Percentiles rank a stretch among this genome's conserved stretches.
These are phyloP conservation scores for Perca flavescens DNA, from an alignment of 2,113 vertebrate genomes.

Conservation along the genomic window DNA sequence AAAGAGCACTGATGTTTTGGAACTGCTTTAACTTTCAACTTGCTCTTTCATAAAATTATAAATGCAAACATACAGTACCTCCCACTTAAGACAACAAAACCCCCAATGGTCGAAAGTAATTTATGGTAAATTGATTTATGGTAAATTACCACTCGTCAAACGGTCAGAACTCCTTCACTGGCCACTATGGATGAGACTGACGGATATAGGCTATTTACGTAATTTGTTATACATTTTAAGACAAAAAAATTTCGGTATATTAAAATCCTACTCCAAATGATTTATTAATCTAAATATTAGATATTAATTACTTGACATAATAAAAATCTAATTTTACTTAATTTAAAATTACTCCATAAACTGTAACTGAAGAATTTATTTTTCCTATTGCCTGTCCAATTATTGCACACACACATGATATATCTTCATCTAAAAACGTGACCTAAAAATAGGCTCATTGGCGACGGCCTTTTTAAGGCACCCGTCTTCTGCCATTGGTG, in stretches of 20 bases:
- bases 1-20: neutral
- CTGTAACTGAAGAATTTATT: neutral
- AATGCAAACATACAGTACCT: neutral
- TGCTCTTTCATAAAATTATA: too few species aligned
- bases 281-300: neutral
- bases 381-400: neutral
- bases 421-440: constrained; percentile 18
- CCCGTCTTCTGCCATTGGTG: constrained; percentile 46
- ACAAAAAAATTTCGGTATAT: fast-evolving
- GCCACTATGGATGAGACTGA: neutral
- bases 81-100: neutral
- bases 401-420: constrained; percentile 16
- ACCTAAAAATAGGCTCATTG: constrained; percentile 81
- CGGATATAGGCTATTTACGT: neutral
- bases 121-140: neutral
- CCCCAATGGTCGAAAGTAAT: neutral
- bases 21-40: constrained; percentile 9
- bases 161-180: neutral
- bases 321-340: too few species aligned
- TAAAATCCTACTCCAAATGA: neutral
- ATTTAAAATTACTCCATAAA: neutral
- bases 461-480: constrained; percentile 81
- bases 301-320: neutral
- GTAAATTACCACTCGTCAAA: neutral
- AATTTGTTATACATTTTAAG: neutral